Evolutionary conservation across 2,888 invertebrate species (phyloP), one percentile per base, ranked within the genome.

Genomic region (Reticulitermes lucifugus): DNA sequence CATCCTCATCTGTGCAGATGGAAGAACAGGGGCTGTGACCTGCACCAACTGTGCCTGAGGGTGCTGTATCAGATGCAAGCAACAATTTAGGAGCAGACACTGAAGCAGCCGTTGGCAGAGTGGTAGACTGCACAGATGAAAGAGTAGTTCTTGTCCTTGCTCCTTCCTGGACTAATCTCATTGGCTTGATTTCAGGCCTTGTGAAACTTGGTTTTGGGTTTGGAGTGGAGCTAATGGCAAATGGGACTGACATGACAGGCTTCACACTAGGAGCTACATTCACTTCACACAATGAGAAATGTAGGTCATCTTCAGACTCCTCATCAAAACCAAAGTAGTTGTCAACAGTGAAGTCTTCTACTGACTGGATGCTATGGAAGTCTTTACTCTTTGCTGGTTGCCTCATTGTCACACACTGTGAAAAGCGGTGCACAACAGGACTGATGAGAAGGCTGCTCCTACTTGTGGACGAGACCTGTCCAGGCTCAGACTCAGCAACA

Each of bases 281-380:
- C 29, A 79, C 55, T 51, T 51, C 51, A 25, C 25, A 65, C n/a
- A 65, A 12, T 29, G 79, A 79, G 51, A 51, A 6, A 2, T 10
- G 25, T 2, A 79, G 10, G 25, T 79, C 79, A 55, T 79, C 55
- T 25, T 46, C 75, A 51, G 83, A 73, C 7, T 75, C 71, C 25
- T 83, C 51, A 43, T 73, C 55, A 75, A 83, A 83, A 71, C 83
- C 71, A 75, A 83, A 83, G n/a, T 83, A 75, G 51, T 55, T 75
- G 35, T 83, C 51, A 25, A 65, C 25, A 14, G 46, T 79, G 55
- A 79, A 83, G 21, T 46, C 29, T 3, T 51, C 73, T 51, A 25
- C 55, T 73, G 81, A 73, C 25, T 65, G 65, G n/a, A 65, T 65
- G 25, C 65, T 14, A 55, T 18, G 55, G 14, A 18, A 14, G 65